Evolutionary conservation across 1,140 invertebrate genomes (phyloP).

Genomic region (Palaemon carinicauda): DNA sequence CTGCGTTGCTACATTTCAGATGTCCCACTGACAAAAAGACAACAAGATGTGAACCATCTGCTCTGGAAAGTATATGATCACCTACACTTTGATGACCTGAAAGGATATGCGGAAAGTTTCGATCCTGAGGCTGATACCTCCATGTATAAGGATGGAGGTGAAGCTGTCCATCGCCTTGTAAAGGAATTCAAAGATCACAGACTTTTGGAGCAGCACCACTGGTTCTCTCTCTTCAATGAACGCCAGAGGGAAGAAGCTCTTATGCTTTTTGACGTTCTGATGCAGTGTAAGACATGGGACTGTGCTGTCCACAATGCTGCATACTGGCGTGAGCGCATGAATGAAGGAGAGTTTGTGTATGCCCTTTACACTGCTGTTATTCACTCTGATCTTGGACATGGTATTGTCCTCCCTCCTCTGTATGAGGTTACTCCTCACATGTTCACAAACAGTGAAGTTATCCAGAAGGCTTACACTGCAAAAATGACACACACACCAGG

Average conservation of each 20-base stretch:
- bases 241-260: conserved; percentile 36
- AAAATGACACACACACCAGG: conserved; percentile 12
- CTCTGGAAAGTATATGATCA: conserved; percentile 24
- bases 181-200: conserved; percentile 14
- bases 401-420: conserved; percentile 32
- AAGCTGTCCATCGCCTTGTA: neutral
- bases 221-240: conserved; percentile 45
- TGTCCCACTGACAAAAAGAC: neutral
- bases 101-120: neutral
- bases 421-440: conserved; percentile 47
- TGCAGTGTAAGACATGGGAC: neutral
- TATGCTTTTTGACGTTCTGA: conserved; percentile 10
- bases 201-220: conserved; percentile 29
- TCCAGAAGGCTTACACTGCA: conserved; percentile 22
- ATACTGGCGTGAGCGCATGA: conserved; percentile 21
- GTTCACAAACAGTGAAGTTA: conserved; percentile 49
- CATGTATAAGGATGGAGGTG: conserved; percentile 9
- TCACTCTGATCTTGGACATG: neutral
- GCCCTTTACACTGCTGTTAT: conserved; percentile 17
- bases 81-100: neutral
- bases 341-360: conserved; percentile 42
- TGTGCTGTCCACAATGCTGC: conserved; percentile 26
- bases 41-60: conserved; percentile 29
- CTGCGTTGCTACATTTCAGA: neutral
- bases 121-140: neutral